Base-by-base conservation (phyloP, 2,888 invertebrate genomes). In the Agonopterix arenella region DNA sequence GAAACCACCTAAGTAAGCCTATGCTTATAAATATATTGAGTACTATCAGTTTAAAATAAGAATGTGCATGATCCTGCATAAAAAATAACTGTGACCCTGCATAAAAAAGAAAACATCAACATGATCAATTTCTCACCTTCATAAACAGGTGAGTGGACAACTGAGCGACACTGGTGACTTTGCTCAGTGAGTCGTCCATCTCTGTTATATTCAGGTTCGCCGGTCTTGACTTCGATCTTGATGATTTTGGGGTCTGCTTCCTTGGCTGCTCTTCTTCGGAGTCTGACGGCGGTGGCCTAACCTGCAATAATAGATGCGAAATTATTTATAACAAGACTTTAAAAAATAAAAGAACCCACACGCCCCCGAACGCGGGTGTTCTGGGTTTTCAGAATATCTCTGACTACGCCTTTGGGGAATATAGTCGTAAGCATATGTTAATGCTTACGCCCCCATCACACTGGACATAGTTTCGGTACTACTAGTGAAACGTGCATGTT, bases 201-300 rank as follows among this genome's bases (percentile, higher is more conserved):
- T 84, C 84, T 0, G 67, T 57, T 1, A 60, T 50, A 62, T 52
- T 2, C 68, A 60, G 2, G 74, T 76, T 1, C 62, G 56, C 0
- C 73, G 37, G 44, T 36, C 0, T 69, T 54, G 2, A 72, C 75
- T 40, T 40, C 58, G 78, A 56, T 41, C 70, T 72, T 0, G 80
- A 67, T 1, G 40, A 4, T 18, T 45, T 49, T 2, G 46, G 72
- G 1, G 64, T 8, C 28, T 28, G 28, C 8, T 44, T 44, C 44
- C 10, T 44, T 18, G 60, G 45, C 5, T 68, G 76, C 8, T 84
- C 85, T 8, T 80, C 80, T 0, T 86, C 88, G 0, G 85, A 84
- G 51, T 86, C 86, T 0, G 83, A 84, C 0, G 84, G 83, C 0
- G 84, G 85, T 0, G 84, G 85, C 0, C 84, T 73, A 1, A 86